Percentiles rank a stretch among this genome's conserved stretches.
phyloP scores from a whole-genome alignment of 2,888 invertebrate genomes.

The Aplocera efformata region DNA sequence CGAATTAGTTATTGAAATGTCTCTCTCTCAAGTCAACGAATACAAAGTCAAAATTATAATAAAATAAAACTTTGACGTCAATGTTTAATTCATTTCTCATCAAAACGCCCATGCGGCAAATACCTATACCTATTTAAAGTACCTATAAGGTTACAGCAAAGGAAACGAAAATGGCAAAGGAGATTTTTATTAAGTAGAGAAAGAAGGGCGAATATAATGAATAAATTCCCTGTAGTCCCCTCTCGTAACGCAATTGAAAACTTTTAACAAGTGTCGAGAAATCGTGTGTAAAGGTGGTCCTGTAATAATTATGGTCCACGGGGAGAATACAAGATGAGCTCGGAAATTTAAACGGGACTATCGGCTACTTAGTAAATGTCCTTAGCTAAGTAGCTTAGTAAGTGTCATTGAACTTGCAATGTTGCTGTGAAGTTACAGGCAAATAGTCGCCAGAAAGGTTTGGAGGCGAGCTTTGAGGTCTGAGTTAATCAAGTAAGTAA shows the following conservation, averaged over 20 bases:
- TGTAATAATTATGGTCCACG: conserved; percentile 69
- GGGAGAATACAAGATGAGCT: conserved; percentile 71
- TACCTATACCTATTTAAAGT: conserved; percentile 77
- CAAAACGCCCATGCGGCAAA: conserved; percentile 69
- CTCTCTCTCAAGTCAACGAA: conserved; percentile 3
- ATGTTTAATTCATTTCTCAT: conserved; percentile 72
- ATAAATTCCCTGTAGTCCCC: conserved; percentile 74
- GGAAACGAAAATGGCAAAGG: conserved; percentile 68
- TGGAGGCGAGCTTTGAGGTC: no score
- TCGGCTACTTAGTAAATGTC: conserved; percentile 22
- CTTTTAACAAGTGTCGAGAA: conserved; percentile 79
- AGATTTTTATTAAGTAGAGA: conserved; percentile 72
- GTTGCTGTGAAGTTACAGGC: no score
- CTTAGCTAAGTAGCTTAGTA: no score
- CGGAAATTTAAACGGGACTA: conserved; percentile 60
- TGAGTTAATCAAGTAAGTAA: no score
- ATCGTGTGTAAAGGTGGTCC: conserved; percentile 78
- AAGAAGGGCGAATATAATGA: conserved; percentile 71
- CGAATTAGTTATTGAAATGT: no score
- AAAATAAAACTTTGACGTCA: conserved; percentile 57
- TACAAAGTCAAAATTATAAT: conserved; percentile 36
- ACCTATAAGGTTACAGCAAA: conserved; percentile 58
- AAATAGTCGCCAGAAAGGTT: no score
- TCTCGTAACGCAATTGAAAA: conserved; percentile 79
- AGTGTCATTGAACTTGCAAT: no score